Base-by-base conservation (phyloP, 2,888 invertebrate genomes). In the Molanna angustata region DNA sequence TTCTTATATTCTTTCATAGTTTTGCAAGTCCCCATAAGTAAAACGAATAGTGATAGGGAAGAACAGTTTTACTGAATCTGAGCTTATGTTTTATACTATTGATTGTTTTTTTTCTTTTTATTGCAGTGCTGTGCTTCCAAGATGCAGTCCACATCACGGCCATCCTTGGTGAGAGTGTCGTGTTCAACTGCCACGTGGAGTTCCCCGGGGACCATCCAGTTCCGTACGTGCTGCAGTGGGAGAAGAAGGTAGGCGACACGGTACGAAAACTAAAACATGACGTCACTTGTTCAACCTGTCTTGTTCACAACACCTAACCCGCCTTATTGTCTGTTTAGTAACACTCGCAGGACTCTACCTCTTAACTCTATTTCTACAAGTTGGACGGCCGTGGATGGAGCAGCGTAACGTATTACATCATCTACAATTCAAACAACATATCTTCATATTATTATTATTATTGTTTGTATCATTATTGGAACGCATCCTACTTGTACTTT, bases 161-260 rank as follows among this genome's bases (percentile, higher is more conserved):
- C 66, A 94, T 94, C 78, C 84, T 95, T 70, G 95, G 95, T 72
- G 94, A 95, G 80, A 92, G 92, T 74, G 94, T 95, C 79, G 90
- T 95, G 73, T 92, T 97, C 83, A 94, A 94, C 81, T 97, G 96
- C 80, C 92, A 93, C 80, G 93, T 96, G 78, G 92, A 94, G 79
- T 95, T 94, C 79, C 92, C 94, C 73, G 90, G 92, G 76, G 90
- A 93, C 79, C 88, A 91, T 78, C 90, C 93, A 71, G 92, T 94
- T 80, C 93, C 94, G 78, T 94, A 94, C 82, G 94, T 96, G 80
- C 88, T 96, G 76, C 94, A 94, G 84, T 97, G 96, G 96, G 92
- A 93, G 86, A 96, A 95, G 88, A 93, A 94, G 90, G 93, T 93
- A 90, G 88, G 90, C 88, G 89, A 90, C 82, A 88, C 88, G 90